Conservation (phyloP, 2,888 invertebrate species). For the Cheilosia pagana region DNA sequence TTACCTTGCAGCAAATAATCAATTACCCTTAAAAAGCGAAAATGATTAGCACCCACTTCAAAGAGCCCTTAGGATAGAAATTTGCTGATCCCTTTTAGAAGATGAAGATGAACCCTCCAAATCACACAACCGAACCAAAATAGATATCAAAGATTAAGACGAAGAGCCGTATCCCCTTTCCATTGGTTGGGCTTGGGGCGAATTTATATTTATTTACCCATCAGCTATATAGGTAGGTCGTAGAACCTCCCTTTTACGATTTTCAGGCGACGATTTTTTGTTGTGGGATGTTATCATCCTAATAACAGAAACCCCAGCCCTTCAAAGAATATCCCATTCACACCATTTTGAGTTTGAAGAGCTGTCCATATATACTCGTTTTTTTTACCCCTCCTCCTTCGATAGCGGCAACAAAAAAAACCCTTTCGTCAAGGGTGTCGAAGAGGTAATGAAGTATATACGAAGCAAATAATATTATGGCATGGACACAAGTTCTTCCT, state of each 20-base stretch:
- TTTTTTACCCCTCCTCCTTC: background rate
- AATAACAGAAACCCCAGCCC: conserved; percentile 35
- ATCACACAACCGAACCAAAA: conserved; percentile 45
- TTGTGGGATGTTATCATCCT: conserved; percentile 58
- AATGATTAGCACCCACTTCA: conserved; percentile 75
- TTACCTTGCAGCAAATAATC: conserved; percentile 67
- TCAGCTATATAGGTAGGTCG: conserved; percentile 21
- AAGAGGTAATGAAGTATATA: conserved; percentile 40
- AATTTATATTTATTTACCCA: conserved; percentile 70
- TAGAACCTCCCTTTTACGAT: conserved; percentile 15
- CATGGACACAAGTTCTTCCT: conserved; percentile 49
- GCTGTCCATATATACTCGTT: conserved; percentile 51
- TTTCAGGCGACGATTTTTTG: conserved; percentile 23
- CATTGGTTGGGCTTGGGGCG: conserved; percentile 54
- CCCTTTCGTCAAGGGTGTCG: conserved; percentile 60
- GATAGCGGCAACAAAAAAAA: conserved; percentile 1
- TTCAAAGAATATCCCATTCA: conserved; percentile 59
- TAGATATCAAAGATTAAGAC: conserved; percentile 63
- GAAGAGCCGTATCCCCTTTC: conserved; percentile 67
- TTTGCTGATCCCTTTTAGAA: conserved; percentile 56
- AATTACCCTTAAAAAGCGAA: conserved; percentile 75
- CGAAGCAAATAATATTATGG: conserved; percentile 20
- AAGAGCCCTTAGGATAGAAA: conserved; percentile 61
- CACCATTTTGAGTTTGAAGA: conserved; percentile 74
- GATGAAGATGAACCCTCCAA: conserved; percentile 7